These are phyloP conservation scores for Adelosebastes latens DNA, from an alignment of 2,797 vertebrate genomes.

Conservation along the genomic window DNA sequence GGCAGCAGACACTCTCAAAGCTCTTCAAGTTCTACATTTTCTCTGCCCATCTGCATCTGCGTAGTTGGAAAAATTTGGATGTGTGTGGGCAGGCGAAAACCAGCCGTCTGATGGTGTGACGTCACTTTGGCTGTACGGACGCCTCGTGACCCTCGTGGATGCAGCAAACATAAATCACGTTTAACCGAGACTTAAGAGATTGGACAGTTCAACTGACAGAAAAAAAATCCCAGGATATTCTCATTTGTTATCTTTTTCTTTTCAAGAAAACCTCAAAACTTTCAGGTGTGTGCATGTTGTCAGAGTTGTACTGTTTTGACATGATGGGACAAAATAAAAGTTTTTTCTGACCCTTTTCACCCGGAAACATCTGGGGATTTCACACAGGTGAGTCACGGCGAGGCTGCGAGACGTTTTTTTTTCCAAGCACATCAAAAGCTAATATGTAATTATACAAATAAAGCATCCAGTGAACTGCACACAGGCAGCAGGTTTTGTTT, in stretches of 20 bases:
- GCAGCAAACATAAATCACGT: not conserved
- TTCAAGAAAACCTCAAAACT: not conserved
- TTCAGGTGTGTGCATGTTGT: conserved; percentile 5
- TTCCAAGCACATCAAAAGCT: conserved; percentile 34
- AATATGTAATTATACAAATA: conserved; percentile 50
- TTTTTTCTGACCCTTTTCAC: conserved; percentile 1
- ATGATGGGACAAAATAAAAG: not conserved
- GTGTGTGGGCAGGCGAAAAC: too few species aligned
- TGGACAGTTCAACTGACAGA: too few species aligned
- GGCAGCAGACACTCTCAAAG: too few species aligned
- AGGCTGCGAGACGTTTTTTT: not conserved
- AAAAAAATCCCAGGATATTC: not conserved
- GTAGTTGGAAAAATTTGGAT: too few species aligned
- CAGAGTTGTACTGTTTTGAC: conserved; percentile 22
- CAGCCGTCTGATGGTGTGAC: too few species aligned
- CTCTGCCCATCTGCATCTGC: too few species aligned
- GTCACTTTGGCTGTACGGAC: too few species aligned
- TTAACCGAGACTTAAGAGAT: not conserved
- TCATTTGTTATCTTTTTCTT: conserved; percentile 3
- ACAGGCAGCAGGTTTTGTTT: conserved; percentile 28
- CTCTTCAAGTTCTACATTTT: too few species aligned
- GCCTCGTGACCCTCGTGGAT: too few species aligned
- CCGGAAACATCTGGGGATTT: conserved; percentile 38
- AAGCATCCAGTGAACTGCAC: conserved; percentile 75
- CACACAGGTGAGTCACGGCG: conserved; percentile 33